These are phyloP conservation scores for Pentamera pediparva DNA, from an alignment of 53 echinoderm and acorn worm species.

Conservation along the genomic window DNA sequence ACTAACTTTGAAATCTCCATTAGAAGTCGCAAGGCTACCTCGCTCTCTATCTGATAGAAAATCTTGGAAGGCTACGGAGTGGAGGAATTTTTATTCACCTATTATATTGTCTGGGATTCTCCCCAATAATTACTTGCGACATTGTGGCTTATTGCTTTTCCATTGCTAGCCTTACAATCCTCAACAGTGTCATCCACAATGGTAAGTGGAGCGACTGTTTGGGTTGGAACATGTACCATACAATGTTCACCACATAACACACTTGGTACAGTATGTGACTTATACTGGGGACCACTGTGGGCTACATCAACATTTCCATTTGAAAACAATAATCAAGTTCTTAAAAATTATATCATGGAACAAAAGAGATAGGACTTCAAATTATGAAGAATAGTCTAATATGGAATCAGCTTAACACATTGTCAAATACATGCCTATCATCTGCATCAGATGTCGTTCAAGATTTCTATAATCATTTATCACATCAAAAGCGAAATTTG, in stretches of 20 bases:
- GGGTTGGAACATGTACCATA: slow-evolving; percentile 40
- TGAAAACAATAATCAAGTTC: slow-evolving; percentile 41
- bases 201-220: slow-evolving; percentile 44
- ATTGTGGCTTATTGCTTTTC: slow-evolving; percentile 26
- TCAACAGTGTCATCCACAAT: background rate
- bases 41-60: slow-evolving; percentile 3
- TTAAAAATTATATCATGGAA: slow-evolving; percentile 38
- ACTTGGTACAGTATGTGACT: slow-evolving; percentile 42
- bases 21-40: background rate
- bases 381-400: background rate
- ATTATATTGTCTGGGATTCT: background rate
- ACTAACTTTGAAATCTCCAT: background rate
- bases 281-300: slow-evolving; percentile 62
- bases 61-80: slow-evolving; percentile 7
- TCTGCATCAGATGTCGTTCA: background rate
- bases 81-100: slow-evolving; percentile 11
- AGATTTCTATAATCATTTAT: background rate
- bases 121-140: background rate
- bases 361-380: slow-evolving; percentile 40
- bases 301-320: slow-evolving; percentile 52
- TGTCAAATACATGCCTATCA: background rate
- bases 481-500: background rate
- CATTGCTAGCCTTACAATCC: background rate
- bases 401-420: background rate
- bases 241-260: slow-evolving; percentile 44